Evolutionary conservation across 2,888 invertebrate genomes (phyloP), one percentile per base, ranked within the genome.

Genomic region (Cheilosia vernalis): DNA sequence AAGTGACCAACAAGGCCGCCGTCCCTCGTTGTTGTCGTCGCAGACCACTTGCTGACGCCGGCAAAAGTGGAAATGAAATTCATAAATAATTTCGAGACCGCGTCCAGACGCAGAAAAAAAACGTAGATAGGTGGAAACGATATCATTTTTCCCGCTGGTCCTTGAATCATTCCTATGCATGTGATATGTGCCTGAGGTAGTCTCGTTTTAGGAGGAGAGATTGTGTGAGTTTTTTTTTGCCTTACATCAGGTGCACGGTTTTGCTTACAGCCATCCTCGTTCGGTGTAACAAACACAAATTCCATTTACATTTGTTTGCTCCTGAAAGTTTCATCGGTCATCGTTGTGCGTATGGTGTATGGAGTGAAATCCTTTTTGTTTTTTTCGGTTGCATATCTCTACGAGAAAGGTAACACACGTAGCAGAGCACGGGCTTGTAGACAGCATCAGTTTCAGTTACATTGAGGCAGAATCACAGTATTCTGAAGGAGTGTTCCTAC

Each of bases 281-380:
- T 33, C 58, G 44, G 47, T 80, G 76, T 67, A 70, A 76, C 76
- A 70, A 77, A 77, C 76, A 81, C 66, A 72, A 85, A 81, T 85
- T 80, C 76, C 80, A 85, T 85, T 85, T 85, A 81, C 76, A 76
- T 85, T 80, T 81, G 80, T 79, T 84, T 66, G 76, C 70, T 81
- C 72, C 81, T 77, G 85, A 67, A 85, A 77, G 37, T 77, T 80
- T 66, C 84, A 81, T 81, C 63, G 80, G 85, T 85, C 85, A 85
- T 85, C 70, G 66, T 72, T 77, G 72, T 40, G 84, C 64, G 64
- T 74, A 69, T 33, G 44, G 33, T 33, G 61, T 13, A 15, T 51
- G n/a, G 58, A 66, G 33, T 77, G 40, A 13, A 69, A 58, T 74
- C 60, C 79, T 74, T 47, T 66, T 51, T 61, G 61, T 53, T 67